Conservation (phyloP, 2,113 vertebrate genomes). For the Zosterops pallidus region DNA sequence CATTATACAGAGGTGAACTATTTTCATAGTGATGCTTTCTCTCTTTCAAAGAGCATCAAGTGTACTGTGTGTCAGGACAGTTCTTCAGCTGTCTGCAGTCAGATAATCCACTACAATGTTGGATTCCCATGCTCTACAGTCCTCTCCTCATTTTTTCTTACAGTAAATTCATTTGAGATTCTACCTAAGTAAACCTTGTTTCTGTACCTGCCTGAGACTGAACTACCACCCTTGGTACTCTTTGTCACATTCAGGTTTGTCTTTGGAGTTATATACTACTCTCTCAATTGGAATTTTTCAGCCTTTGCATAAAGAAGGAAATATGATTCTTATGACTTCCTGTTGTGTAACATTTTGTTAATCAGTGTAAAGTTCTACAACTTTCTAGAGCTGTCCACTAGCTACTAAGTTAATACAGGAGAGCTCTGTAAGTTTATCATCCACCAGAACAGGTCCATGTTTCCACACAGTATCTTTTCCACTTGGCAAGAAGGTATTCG, state of each 20-base stretch:
- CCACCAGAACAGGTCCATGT: not conserved
- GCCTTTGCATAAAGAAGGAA: not conserved
- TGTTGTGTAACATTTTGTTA: not conserved
- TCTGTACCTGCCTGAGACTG: not conserved
- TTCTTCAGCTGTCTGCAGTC: not conserved
- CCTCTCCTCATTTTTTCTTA: not conserved
- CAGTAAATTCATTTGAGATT: not conserved
- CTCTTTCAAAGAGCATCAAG: not conserved
- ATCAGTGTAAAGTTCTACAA: not conserved
- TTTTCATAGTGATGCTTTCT: not conserved
- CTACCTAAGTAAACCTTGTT: not conserved
- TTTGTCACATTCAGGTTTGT: not conserved
- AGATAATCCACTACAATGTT: not conserved
- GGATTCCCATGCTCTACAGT: not conserved
- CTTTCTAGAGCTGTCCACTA: not conserved
- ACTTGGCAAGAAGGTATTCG: not conserved
- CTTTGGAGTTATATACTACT: not conserved
- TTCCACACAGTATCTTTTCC: not conserved
- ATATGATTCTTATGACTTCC: not conserved
- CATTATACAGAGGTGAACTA: not conserved
- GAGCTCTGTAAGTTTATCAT: not conserved
- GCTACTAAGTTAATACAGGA: not conserved
- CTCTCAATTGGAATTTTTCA: not conserved
- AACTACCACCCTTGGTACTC: not conserved
- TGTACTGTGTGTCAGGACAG: not conserved